A percentile compares a stretch with the other conserved stretches of the same genome.
Conservation (phyloP, 2,113 vertebrate species). For the Chroicocephalus ridibundus region DNA sequence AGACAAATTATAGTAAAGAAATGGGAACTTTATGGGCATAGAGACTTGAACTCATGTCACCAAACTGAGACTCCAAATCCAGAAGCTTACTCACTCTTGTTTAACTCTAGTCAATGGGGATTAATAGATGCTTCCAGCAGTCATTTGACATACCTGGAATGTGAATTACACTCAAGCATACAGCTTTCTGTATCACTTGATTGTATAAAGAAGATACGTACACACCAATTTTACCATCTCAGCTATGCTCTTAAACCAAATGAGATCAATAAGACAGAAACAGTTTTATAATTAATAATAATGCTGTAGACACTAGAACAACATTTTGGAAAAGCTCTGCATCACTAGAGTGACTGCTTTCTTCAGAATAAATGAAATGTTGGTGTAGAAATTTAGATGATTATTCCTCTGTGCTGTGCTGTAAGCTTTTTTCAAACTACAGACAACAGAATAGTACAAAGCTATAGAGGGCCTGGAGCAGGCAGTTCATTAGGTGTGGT, state of each 20-base stretch:
- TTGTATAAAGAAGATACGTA: neutral
- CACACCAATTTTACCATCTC: neutral
- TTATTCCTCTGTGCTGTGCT: neutral
- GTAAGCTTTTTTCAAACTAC: neutral
- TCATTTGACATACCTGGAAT: neutral
- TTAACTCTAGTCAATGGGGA: neutral
- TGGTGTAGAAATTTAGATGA: neutral
- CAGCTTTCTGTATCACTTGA: neutral
- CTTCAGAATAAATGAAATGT: neutral
- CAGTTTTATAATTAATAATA: neutral
- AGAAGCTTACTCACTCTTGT: neutral
- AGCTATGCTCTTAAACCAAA: neutral
- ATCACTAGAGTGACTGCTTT: neutral
- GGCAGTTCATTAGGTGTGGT: neutral
- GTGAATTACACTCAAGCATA: neutral
- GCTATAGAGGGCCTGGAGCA: neutral
- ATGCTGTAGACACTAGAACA: neutral
- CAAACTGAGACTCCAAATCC: neutral
- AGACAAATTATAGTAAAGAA: neutral
- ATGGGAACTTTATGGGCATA: neutral
- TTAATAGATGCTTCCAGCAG: neutral
- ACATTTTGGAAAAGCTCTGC: neutral
- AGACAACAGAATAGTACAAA: neutral
- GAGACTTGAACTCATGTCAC: neutral
- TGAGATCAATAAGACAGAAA: neutral